These are phyloP conservation scores for Myotis brandtii DNA, from an alignment of 2,113 vertebrate species.

Conservation along the genomic window DNA sequence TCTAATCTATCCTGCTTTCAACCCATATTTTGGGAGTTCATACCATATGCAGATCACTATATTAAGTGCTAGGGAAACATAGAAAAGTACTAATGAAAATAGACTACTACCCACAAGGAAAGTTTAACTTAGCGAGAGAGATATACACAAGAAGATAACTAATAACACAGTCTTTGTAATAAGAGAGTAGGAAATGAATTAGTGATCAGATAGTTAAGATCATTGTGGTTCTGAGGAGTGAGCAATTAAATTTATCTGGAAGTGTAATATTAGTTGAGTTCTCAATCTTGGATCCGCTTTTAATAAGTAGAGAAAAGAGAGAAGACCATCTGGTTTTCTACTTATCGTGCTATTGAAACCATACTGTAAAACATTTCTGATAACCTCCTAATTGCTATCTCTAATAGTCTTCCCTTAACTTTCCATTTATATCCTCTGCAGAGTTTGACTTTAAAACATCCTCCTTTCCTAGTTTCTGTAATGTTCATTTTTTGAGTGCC, in stretches of 20 bases:
- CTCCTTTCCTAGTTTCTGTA: background rate
- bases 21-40: conserved; percentile 15
- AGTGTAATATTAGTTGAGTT: conserved; percentile 54
- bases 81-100: background rate
- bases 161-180: conserved; percentile 28
- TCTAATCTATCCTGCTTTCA: background rate
- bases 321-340: conserved; percentile 50
- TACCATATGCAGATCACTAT: background rate
- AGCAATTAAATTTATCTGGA: conserved; percentile 58
- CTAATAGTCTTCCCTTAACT: conserved; percentile 30
- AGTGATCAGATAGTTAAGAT: conserved; percentile 58
- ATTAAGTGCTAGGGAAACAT: background rate
- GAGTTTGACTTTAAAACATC: conserved; percentile 27
- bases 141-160: conserved; percentile 24
- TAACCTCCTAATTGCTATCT: conserved; percentile 53
- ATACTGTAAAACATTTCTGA: background rate
- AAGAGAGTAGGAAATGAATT: conserved; percentile 48
- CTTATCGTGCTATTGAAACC: background rate
- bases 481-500: background rate
- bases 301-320: conserved; percentile 64
- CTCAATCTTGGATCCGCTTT: conserved; percentile 60
- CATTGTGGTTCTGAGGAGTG: conserved; percentile 47
- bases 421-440: background rate
- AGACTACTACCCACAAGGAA: background rate
- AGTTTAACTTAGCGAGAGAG: conserved; percentile 35